A percentile compares a stretch with the other conserved stretches of the same genome.
phyloP scores from a whole-genome alignment of 2,113 vertebrate genomes.

The Sprattus sprattus region DNA sequence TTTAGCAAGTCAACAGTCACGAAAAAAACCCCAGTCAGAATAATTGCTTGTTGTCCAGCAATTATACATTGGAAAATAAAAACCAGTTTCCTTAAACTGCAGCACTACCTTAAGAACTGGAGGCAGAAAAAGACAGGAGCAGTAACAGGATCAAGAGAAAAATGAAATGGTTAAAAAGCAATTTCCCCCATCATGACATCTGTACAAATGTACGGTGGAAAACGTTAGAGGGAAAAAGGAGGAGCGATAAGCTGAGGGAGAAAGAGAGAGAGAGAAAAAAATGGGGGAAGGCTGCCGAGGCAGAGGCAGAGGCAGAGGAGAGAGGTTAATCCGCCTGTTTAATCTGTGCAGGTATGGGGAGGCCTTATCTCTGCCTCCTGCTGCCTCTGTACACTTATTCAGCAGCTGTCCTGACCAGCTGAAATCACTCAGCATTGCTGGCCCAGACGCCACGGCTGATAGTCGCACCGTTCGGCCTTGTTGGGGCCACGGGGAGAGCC shows the following conservation, averaged over 20 bases:
- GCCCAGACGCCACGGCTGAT: slow-evolving; percentile 19
- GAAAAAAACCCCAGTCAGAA: neutral
- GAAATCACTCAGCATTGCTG: slow-evolving; percentile 63
- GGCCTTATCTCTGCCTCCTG: slow-evolving; percentile 72
- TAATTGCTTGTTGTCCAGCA: neutral
- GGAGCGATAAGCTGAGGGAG: slow-evolving; percentile 37
- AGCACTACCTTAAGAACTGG: neutral
- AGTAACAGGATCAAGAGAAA: slow-evolving; percentile 40
- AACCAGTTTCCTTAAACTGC: neutral
- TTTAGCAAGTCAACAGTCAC: neutral
- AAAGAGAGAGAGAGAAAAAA: slow-evolving; percentile 59
- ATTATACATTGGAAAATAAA: neutral
- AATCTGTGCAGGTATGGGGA: slow-evolving; percentile 71
- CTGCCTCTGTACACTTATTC: slow-evolving; percentile 66
- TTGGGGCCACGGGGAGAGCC: slow-evolving; percentile 37
- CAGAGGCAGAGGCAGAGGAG: slow-evolving; percentile 66
- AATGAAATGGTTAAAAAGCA: slow-evolving; percentile 67
- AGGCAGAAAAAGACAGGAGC: neutral
- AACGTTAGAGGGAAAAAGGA: slow-evolving; percentile 63
- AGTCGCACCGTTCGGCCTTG: slow-evolving; percentile 24
- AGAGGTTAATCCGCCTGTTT: slow-evolving; percentile 79
- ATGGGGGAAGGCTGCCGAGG: slow-evolving; percentile 64
- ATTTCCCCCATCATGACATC: slow-evolving; percentile 71
- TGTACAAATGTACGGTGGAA: slow-evolving; percentile 70
- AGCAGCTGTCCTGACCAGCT: slow-evolving; percentile 60